Evolutionary conservation across 2,888 invertebrate species (phyloP), one percentile per base, ranked within the genome.

Genomic region (Amphimallon solstitiale): DNA sequence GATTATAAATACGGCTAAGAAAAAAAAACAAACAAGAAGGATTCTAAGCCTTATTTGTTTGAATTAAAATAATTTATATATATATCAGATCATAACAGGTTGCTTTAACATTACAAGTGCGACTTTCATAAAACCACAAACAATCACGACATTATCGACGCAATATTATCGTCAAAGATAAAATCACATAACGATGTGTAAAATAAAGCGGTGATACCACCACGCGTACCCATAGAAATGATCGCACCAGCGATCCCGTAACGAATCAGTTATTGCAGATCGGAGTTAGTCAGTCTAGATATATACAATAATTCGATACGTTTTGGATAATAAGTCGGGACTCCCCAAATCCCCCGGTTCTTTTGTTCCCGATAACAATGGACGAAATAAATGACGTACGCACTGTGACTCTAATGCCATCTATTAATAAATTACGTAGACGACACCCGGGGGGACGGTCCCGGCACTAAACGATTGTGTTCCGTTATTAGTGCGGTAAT

Each of bases 341-440:
- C 65, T 52, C 40, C 43, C 56, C 35, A 52, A 54, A 54, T 52
- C 72, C 71, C 71, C 71, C 71, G 48, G 71, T 76, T 78, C 79
- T 78, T 78, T 79, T 80, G 79, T 79, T 73, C 73, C 68, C 54
- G 69, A 68, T 62, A 74, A 75, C 75, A 74, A 76, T 76, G 74
- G 74, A 71, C 71, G 77, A 77, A 80, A 79, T 79, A 80, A 80
- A 80, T 79, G 80, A 79, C 79, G 77, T 74, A 76, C 76, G 77
- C 75, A 76, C 71, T 74, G 73, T 75, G 77, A 72, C 70, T 76
- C 79, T 81, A 80, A 80, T 80, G 76, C 78, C 79, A 75, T 77
- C 80, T 81, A 81, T 82, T 81, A 81, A 82, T 82, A 82, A 82
- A 82, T 82, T 81, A 82, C 80, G 76, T 75, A 76, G 76, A 80